A percentile compares a stretch with the other conserved stretches of the same genome.
Evolutionary conservation across 2,797 vertebrate species (phyloP).

Genomic region (Hippopotamyrus pictus): DNA sequence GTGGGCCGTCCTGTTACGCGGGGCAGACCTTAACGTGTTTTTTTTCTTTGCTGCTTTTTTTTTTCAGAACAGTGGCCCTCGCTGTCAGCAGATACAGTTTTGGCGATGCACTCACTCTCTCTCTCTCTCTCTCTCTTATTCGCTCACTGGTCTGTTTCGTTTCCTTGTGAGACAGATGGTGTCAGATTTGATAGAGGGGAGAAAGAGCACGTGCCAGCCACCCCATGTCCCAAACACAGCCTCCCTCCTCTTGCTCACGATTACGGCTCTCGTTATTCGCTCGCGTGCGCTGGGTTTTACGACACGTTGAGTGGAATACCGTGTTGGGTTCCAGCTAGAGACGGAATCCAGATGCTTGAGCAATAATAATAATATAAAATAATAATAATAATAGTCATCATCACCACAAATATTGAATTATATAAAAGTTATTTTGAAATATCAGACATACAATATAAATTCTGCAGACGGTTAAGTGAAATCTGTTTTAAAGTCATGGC

Average conservation of each 20-base stretch:
- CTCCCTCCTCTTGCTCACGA: neutral
- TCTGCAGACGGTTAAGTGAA: neutral
- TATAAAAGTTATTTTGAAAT: neutral
- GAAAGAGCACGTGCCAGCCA: neutral
- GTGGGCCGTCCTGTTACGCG: neutral
- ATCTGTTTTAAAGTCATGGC: neutral
- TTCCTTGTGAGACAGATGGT: neutral
- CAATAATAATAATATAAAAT: neutral
- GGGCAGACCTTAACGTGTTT: neutral
- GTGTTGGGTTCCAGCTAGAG: neutral
- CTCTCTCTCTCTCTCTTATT: neutral
- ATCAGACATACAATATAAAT: neutral
- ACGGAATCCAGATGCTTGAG: neutral
- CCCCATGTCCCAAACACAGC: neutral
- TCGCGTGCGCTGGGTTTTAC: neutral
- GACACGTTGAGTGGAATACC: neutral
- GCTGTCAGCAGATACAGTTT: neutral
- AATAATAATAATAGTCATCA: neutral
- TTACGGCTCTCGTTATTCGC: neutral
- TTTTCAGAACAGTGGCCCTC: neutral
- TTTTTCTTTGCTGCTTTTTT: neutral
- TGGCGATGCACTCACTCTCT: neutral
- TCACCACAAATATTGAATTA: neutral
- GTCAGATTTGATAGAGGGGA: conserved; percentile 4
- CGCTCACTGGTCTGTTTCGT: neutral